phyloP scores from a whole-genome alignment of 2,113 vertebrate genomes.

The Sorex fumeus region DNA sequence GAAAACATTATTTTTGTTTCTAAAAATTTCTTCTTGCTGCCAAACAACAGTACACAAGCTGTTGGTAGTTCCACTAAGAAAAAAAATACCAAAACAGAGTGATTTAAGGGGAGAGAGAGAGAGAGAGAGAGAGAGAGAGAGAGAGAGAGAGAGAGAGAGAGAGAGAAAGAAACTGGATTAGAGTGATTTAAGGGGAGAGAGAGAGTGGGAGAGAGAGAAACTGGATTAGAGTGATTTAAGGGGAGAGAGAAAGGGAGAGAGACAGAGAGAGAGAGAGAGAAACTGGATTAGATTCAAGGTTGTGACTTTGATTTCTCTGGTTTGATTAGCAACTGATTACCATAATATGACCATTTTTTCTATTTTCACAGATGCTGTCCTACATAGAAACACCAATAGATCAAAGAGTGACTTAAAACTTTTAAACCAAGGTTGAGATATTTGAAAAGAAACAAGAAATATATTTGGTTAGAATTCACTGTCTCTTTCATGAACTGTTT shows the following conservation, averaged over 20 bases:
- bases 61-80: conserved; percentile 33
- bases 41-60: conserved; percentile 42
- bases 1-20: conserved; percentile 64
- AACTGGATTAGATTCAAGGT: background rate
- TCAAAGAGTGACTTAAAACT: conserved; percentile 2
- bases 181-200: too few relatives aligned
- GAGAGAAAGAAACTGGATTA: background rate
- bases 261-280: background rate
- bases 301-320: background rate
- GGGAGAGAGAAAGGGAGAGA: background rate
- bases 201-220: background rate
- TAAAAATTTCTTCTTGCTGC: conserved; percentile 58
- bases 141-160: background rate
- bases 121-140: too few relatives aligned
- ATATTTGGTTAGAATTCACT: conserved; percentile 3
- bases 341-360: background rate
- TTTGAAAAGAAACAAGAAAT: conserved; percentile 43
- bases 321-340: background rate
- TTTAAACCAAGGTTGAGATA: background rate
- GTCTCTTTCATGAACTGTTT: conserved; percentile 24
- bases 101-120: background rate
- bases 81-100: background rate
- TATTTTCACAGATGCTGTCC: background rate
- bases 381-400: background rate
- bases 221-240: background rate